These are phyloP conservation scores for Seira sanloemensis DNA, from an alignment of 2,888 invertebrate genomes.

Conservation along the genomic window DNA sequence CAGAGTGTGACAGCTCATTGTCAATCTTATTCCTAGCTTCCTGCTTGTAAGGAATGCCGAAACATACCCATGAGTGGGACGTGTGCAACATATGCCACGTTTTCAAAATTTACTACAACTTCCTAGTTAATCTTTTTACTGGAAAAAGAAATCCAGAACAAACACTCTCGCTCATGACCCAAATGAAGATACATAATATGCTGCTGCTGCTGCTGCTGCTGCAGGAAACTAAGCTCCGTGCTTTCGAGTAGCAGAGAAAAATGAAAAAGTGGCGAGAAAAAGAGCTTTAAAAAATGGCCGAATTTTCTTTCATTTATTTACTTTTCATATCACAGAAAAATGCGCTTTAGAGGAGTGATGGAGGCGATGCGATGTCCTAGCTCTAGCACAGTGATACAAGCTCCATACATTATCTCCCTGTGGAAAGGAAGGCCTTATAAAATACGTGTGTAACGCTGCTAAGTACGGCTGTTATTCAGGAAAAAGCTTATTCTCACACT, in stretches of 20 bases:
- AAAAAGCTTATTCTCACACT: too few species aligned
- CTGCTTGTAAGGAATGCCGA: neutral
- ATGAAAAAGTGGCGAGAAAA: neutral
- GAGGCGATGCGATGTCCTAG: too few species aligned
- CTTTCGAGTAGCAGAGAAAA: neutral
- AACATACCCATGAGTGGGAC: neutral
- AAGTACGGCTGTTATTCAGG: too few species aligned
- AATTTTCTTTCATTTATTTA: neutral
- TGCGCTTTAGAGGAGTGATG: too few species aligned
- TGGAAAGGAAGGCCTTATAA: too few species aligned
- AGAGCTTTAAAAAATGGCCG: neutral
- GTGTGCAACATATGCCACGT: neutral
- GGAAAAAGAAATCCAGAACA: neutral
- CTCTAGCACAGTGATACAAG: too few species aligned
- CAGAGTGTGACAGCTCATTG: slow-evolving; percentile 49
- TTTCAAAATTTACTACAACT: neutral
- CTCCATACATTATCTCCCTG: too few species aligned
- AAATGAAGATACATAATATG: neutral
- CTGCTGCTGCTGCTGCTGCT: neutral
- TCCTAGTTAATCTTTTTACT: neutral
- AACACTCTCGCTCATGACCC: neutral
- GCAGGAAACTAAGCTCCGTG: neutral
- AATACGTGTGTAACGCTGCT: too few species aligned
- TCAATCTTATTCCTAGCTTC: slow-evolving; percentile 30
- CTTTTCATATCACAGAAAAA: neutral